Evolutionary conservation across 1,140 invertebrate genomes (phyloP), one percentile per base, ranked within the genome.

Genomic region (Tenebrio molitor): DNA sequence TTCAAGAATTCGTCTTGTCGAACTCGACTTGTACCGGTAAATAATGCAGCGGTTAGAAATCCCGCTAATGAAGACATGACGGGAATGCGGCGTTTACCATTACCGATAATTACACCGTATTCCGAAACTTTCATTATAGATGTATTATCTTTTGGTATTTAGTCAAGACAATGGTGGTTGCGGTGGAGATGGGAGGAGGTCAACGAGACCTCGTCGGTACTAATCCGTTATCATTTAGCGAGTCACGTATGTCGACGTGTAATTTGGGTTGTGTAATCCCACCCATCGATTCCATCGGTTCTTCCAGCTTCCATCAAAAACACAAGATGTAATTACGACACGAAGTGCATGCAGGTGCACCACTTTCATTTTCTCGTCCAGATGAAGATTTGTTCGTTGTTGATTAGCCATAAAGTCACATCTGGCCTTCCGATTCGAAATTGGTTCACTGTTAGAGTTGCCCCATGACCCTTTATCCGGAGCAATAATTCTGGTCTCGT

Each of bases 231-330:
- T 39, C 36, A 39, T 39, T 5, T 17, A 15, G 14, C 3, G 5
- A 62, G 53, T 62, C 53, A 62, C 21, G 53, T 62, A 62, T 12
- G 21, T 62, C 2, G 14, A 23, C 5, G 53, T 62, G 29, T 23
- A 62, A 29, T 17, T 62, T 62, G 5, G 21, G 16, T 62, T 46
- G 15, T 15, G 42, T 17, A 46, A 46, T 6, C 12, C 7, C 7
- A 10, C 12, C 7, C 7, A 3, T 12, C n/a, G 12, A 41, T 41
- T 41, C 12, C n/a, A 41, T 41, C 36, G 6, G 36, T 7, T 41
- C 36, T 41, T 41, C 12, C 36, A 41, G 5, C 12, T 41, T 41
- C 2, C 12, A 41, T 8, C 7, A 41, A 41, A 41, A 41, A 41
- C 12, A 8, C 10, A 4, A 33, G 29, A 10, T 41, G n/a, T 41